These are phyloP conservation scores for Sphaerodactylus townsendi DNA, from an alignment of 2,113 vertebrate genomes.

Conservation along the genomic window DNA sequence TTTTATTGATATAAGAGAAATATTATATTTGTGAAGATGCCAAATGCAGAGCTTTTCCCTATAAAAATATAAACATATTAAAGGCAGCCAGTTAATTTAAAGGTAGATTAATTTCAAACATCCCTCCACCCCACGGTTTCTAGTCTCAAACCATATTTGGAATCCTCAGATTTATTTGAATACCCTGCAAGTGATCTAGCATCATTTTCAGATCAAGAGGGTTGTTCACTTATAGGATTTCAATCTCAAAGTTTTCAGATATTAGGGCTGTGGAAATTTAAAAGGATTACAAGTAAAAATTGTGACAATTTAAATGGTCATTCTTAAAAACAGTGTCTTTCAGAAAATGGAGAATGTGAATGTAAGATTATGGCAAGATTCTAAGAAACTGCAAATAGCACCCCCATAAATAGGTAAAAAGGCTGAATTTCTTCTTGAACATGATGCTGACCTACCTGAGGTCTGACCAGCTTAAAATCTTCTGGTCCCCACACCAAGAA, in stretches of 20 bases:
- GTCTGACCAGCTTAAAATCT: too few species aligned
- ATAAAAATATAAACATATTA: slow-evolving; percentile 30
- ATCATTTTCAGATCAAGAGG: not conserved
- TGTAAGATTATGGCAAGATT: not conserved
- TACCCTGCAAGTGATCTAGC: not conserved
- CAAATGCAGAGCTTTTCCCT: not conserved
- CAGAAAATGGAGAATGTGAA: not conserved
- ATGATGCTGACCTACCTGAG: too few species aligned
- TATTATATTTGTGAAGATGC: not conserved
- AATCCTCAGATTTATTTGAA: not conserved
- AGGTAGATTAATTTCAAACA: not conserved
- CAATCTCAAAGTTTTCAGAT: not conserved
- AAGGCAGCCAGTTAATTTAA: not conserved
- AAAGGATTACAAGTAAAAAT: not conserved
- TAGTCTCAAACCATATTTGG: not conserved
- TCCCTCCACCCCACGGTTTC: not conserved
- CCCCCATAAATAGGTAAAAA: too few species aligned
- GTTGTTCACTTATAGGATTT: not conserved
- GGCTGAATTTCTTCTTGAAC: too few species aligned
- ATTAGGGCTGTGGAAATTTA: not conserved
- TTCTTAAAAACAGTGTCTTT: too few species aligned
- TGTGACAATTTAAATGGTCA: too few species aligned
- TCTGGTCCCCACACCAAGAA: too few species aligned
- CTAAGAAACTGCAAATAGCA: too few species aligned
- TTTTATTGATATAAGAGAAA: not conserved